Evolutionary conservation across 2,797 vertebrate genomes (phyloP), one percentile per base, ranked within the genome.

Genomic region (Falco biarmicus): DNA sequence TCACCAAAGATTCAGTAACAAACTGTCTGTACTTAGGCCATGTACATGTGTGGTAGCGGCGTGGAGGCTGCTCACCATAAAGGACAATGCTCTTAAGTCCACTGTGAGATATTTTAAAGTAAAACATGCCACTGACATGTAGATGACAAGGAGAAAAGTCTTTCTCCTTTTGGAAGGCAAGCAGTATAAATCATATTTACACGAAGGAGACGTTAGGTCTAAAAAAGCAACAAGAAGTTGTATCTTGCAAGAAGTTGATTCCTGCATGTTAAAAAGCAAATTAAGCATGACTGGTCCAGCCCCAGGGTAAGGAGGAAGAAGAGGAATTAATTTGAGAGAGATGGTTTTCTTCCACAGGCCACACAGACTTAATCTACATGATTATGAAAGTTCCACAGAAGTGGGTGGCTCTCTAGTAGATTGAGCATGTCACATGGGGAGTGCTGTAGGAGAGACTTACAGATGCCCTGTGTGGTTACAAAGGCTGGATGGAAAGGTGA

Each of bases 21-120:
- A 74, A 43, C 22, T 43, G 4, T 22, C 60, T 50, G 32, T 54
- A 54, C 21, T 63, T 77, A 22, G 17, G 53, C 25, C 26, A 5
- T 24, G 29, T 25, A 31, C 3, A 4, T 20, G 22, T 37, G 78
- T 57, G 34, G 11, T 39, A 57, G 17, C 0, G 1, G 5, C 9
- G 34, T 16, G 13, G 13, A 84, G 15, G 21, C 28, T 61, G 31
- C 31, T 83, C 28, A 14, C 20, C 1, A 0, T 51, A 48, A 66
- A 31, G 13, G 13, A 14, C 0, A 0, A 10, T 47, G 37, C 18
- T 13, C 75, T 24, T 34, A 75, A 65, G 24, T 9, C 37, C 29
- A 66, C 4, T 8, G 15, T 7, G 31, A 61, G 57, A 19, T 61
- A 50, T 53, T 70, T 89, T 51, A 79, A 21, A 57, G n/a, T n/a